Evolutionary conservation across 2,113 vertebrate species (phyloP).

Genomic region (Tragelaphus scriptus): DNA sequence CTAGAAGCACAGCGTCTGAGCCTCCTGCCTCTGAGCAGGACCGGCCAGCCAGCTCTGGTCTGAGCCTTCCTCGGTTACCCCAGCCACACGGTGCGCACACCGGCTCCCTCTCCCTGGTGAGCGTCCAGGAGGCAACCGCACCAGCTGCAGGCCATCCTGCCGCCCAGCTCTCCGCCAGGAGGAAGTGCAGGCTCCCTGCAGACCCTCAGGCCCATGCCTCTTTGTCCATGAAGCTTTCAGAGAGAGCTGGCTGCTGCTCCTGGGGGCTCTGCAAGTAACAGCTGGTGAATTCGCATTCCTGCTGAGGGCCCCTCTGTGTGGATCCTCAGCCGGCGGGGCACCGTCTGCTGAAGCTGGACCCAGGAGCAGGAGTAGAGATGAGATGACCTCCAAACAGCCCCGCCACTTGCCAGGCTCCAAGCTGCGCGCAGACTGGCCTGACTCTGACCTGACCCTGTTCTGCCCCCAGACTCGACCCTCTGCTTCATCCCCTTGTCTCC

Average conservation of each 20-base stretch:
- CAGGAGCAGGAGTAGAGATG: constrained; percentile 44
- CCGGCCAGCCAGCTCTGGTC: not conserved
- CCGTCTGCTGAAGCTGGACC: constrained; percentile 53
- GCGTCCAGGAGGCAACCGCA: too few relatives aligned
- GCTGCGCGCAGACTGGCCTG: not conserved
- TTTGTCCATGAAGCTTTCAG: constrained; percentile 24
- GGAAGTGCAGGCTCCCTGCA: not conserved
- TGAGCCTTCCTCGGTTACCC: not conserved
- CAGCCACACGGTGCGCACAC: rapidly evolving
- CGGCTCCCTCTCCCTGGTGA: not conserved
- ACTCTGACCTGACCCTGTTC: not conserved
- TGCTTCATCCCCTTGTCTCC: not conserved
- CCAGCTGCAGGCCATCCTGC: rapidly evolving
- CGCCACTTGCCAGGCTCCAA: not conserved
- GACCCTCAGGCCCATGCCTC: not conserved
- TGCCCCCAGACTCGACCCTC: not conserved
- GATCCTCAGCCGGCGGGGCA: not conserved
- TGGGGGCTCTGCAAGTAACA: constrained; percentile 28
- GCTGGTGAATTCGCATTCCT: constrained; percentile 60
- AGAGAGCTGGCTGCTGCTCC: not conserved
- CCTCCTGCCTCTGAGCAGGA: not conserved
- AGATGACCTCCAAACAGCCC: constrained; percentile 35
- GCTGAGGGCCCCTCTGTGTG: constrained; percentile 47
- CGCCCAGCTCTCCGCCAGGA: not conserved
- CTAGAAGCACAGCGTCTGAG: not conserved